Base-by-base conservation (phyloP, 2,888 invertebrate species). In the Argyresthia albistria region DNA sequence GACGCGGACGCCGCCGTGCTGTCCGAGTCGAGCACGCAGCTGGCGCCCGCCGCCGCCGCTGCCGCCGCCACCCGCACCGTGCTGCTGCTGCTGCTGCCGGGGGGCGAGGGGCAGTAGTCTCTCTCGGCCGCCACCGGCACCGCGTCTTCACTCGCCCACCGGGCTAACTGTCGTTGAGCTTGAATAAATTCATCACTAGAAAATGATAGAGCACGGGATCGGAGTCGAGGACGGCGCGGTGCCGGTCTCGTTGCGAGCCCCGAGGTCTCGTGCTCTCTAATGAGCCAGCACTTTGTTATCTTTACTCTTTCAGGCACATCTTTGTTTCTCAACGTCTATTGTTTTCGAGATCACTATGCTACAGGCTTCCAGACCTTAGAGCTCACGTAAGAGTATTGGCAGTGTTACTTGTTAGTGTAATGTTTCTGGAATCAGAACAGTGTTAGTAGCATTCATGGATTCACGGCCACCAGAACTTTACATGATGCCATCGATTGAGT, bases 121-220 rank as follows among this genome's bases (percentile, higher is more conserved):
- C 87, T 81, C 82, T 66, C 70, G 65, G 70, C 68, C 82, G 82
- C 88, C 80, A 82, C 89, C 83, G 89, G 89, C 83, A 91, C 90
- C 81, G 89, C 89, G 88, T 94, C 94, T 90, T 95, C 94, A 93
- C 95, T 95, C 91, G 94, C 95, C 94, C 95, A 95, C 91, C 94
- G 95, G 93, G 93, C 95, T 94, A 94, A 92, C 92, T 93, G 95
- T 93, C 93, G 95, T 93, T 95, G 95, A 94, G 95, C 95, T 95
- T 95, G 95, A 95, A 95, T 94, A 95, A 95, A 95, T 92, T 95
- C 95, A 95, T 95, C 95, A 95, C 95, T 95, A 95, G 92, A 95
- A 95, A 94, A 93, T 93, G 93, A 93, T 91, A 92, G 92, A 83
- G 91, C 90, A 90, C 91, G 91, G 91, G 89, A 90, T 91, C 90